Conservation (phyloP, 2,888 invertebrate genomes). For the Drosophila sordidula region DNA sequence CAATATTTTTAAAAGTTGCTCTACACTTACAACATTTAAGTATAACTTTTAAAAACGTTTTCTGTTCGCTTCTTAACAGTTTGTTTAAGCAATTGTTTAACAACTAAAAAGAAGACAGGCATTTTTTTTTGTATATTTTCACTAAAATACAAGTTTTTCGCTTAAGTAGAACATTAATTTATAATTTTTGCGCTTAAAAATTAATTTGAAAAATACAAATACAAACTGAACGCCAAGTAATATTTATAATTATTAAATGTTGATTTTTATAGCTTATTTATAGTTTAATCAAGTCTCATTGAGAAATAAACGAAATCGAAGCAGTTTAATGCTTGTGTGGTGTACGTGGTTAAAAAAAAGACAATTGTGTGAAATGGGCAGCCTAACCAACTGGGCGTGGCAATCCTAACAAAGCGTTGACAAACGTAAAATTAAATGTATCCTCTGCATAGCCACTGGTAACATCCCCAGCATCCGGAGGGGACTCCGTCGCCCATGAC, state of each 20-base stretch:
- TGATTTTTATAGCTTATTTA: conserved; percentile 37
- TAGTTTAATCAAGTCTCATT: conserved; percentile 73
- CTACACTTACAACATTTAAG: conserved; percentile 48
- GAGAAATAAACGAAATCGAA: conserved; percentile 67
- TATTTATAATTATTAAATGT: conserved; percentile 42
- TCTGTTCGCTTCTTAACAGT: conserved; percentile 33
- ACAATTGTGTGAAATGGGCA: conserved; percentile 27
- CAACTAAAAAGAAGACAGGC: conserved; percentile 61
- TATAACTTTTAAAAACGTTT: conserved; percentile 24
- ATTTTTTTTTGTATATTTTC: conserved; percentile 52
- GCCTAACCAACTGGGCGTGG: conserved; percentile 65
- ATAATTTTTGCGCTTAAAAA: conserved; percentile 68
- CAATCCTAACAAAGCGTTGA: conserved; percentile 83
- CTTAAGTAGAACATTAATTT: conserved; percentile 68
- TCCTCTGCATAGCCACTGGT: conserved; percentile 66
- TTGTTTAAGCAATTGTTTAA: conserved; percentile 31
- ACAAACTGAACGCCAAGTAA: conserved; percentile 59
- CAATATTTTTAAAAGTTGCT: conserved; percentile 50
- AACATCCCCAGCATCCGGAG: conserved; percentile 39
- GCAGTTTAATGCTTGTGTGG: conserved; percentile 28
- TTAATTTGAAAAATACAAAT: conserved; percentile 66
- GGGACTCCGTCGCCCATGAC: conserved; percentile 38
- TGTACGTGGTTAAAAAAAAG: conserved; percentile 28
- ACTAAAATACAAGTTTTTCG: conserved; percentile 58
- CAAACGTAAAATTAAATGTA: conserved; percentile 82